These are phyloP conservation scores for Brachystomella parvula DNA, from an alignment of 1,140 invertebrate genomes.

Conservation along the genomic window DNA sequence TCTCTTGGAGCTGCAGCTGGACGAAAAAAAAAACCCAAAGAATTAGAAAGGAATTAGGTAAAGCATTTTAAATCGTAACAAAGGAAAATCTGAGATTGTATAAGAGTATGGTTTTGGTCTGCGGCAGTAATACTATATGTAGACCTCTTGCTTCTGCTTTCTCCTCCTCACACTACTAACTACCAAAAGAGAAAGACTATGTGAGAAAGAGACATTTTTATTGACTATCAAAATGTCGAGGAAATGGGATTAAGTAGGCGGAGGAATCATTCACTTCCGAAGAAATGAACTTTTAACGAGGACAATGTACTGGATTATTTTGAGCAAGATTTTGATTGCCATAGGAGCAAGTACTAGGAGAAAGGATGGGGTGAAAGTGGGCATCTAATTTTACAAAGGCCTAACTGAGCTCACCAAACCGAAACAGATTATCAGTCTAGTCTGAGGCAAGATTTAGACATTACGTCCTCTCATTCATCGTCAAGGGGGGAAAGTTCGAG, in stretches of 20 bases:
- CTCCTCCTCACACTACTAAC: too few relatives aligned
- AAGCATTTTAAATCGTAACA: too few relatives aligned
- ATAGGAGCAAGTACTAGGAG: neutral
- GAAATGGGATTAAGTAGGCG: conserved; percentile 2
- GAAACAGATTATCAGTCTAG: neutral
- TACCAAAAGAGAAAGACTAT: too few relatives aligned
- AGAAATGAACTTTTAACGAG: neutral
- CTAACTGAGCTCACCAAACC: neutral
- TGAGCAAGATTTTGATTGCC: neutral
- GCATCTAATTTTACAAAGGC: neutral
- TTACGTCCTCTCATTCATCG: neutral
- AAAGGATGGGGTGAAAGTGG: neutral
- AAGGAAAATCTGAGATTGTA: too few relatives aligned
- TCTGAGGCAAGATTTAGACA: neutral
- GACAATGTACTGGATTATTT: neutral
- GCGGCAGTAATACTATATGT: too few relatives aligned
- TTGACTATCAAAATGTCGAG: conserved; percentile 11
- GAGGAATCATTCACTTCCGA: neutral
- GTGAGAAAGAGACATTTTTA: conserved; percentile 4
- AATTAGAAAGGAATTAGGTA: neutral
- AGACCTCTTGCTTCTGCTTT: too few relatives aligned
- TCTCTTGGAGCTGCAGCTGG: conserved; percentile 3
- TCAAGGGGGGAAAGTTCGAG: neutral
- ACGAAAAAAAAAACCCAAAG: neutral
- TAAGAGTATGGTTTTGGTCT: too few relatives aligned